Conservation (phyloP, 2,888 invertebrate genomes). For the Leptothorax acervorum region DNA sequence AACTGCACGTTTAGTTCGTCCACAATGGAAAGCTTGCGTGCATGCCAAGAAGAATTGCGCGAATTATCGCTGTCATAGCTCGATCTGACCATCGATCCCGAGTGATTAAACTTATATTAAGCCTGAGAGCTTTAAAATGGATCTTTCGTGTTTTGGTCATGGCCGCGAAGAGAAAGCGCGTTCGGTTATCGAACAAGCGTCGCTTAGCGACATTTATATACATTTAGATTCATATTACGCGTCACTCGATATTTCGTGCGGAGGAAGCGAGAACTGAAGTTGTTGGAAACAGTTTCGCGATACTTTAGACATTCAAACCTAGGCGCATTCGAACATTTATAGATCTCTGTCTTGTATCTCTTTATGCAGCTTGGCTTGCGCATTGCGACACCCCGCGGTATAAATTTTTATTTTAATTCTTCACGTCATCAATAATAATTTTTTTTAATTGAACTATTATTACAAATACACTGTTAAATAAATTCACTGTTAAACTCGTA, state of each 20-base stretch:
- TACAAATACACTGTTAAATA: no score
- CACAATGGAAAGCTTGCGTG: not conserved
- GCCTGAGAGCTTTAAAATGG: not conserved
- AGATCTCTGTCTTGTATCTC: not conserved
- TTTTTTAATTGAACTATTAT: no score
- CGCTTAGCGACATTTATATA: conserved; percentile 21
- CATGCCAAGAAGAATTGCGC: not conserved
- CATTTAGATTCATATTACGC: not conserved
- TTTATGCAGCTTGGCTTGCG: not conserved
- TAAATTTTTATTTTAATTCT: not conserved
- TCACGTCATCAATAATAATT: no score
- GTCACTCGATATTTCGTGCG: not conserved
- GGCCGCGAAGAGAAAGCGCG: not conserved
- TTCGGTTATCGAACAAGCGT: conserved; percentile 21
- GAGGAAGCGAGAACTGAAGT: not conserved
- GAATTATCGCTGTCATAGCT: not conserved
- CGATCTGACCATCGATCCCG: not conserved
- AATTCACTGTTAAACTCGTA: no score
- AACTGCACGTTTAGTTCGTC: not conserved
- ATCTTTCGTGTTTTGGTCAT: not conserved
- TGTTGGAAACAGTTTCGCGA: not conserved
- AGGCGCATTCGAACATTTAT: not conserved
- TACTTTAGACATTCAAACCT: not conserved
- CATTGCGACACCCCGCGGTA: not conserved
- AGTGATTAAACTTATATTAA: not conserved